Percentiles rank a stretch among this genome's conserved stretches.
These are phyloP conservation scores for Bombus ignitus DNA, from an alignment of 1,140 invertebrate genomes.

Conservation along the genomic window DNA sequence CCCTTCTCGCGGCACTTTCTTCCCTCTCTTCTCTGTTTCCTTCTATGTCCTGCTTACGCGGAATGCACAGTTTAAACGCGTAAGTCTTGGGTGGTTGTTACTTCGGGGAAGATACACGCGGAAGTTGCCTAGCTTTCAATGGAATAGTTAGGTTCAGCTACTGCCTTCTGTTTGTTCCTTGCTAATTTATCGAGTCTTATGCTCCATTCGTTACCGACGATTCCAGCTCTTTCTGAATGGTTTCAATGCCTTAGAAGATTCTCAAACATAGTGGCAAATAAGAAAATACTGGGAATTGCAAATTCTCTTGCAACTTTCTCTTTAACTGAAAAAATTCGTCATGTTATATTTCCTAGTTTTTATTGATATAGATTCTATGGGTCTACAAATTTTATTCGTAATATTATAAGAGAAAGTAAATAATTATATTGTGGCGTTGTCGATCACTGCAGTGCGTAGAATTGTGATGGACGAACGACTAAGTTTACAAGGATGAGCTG, in stretches of 20 bases:
- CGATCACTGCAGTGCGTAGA: not conserved
- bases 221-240: not conserved
- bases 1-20: not conserved
- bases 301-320: not conserved
- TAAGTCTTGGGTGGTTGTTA: slow-evolving; percentile 34
- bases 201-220: not conserved
- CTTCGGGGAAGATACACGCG: not conserved
- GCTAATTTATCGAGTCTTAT: slow-evolving; percentile 8
- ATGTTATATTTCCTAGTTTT: not conserved
- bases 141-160: not conserved
- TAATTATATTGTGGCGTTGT: not conserved
- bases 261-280: not conserved
- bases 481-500: not conserved
- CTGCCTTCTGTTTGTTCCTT: not conserved
- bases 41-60: not conserved
- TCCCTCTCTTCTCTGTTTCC: not conserved
- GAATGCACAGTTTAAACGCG: slow-evolving; percentile 13
- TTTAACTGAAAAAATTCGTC: not conserved
- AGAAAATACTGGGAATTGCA: not conserved
- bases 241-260: not conserved
- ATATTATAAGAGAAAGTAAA: not conserved
- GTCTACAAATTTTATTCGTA: not conserved
- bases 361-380: not conserved
- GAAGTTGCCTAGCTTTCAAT: not conserved
- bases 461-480: not conserved